phyloP scores from a whole-genome alignment of 2,888 invertebrate species.

The Ophioninae sp. region DNA sequence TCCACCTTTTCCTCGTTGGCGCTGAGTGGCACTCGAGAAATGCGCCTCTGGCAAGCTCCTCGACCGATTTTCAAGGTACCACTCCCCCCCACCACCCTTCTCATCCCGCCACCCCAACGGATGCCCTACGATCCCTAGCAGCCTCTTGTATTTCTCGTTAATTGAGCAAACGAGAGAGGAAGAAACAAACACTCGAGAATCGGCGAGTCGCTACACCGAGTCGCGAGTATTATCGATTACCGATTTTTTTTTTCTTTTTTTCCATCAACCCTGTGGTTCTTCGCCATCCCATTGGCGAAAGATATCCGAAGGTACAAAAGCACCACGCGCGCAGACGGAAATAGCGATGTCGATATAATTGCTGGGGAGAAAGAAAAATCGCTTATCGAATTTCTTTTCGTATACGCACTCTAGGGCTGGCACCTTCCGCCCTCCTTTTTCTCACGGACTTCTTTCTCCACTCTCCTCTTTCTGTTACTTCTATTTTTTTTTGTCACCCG shows the following conservation, averaged over 20 bases:
- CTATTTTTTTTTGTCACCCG: not conserved
- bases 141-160: not conserved
- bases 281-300: not conserved
- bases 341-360: conserved; percentile 8
- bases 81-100: no score
- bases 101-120: no score
- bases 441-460: conserved; percentile 23
- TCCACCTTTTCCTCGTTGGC: not conserved
- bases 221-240: not conserved
- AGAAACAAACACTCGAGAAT: conserved; percentile 1
- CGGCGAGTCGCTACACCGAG: not conserved
- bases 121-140: conserved; percentile 1
- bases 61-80: not conserved
- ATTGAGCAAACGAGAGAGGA: not conserved
- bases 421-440: conserved; percentile 38
- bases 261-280: not conserved
- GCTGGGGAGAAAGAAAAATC: conserved; percentile 13
- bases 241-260: no score
- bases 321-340: not conserved
- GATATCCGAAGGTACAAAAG: no score
- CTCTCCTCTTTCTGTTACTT: conserved; percentile 7
- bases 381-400: conserved; percentile 37
- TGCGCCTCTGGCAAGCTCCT: not conserved
- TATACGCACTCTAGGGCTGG: conserved; percentile 43
- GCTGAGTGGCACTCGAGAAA: conserved; percentile 13